phyloP scores from a whole-genome alignment of 2,888 invertebrate species.

The Pherbina coryleti region DNA sequence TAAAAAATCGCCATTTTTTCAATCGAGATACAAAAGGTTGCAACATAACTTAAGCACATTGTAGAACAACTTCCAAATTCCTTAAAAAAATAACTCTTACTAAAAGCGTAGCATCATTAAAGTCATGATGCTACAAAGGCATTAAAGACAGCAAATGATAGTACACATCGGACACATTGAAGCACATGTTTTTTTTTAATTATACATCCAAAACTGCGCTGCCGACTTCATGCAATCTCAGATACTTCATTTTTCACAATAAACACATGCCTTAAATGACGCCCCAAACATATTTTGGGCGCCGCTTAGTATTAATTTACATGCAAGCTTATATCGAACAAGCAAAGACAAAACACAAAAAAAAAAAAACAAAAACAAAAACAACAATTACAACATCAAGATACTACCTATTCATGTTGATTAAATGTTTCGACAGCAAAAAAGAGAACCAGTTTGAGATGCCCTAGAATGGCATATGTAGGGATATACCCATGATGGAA shows the following conservation, averaged over 20 bases:
- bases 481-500: background rate
- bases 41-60: too few relatives aligned
- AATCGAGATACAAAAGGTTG: too few relatives aligned
- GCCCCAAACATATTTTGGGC: background rate
- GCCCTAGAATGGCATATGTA: background rate
- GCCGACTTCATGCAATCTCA: background rate
- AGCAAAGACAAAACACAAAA: background rate
- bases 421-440: constrained; percentile 1
- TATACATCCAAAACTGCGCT: background rate
- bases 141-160: too few relatives aligned
- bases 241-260: background rate
- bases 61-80: too few relatives aligned
- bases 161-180: too few relatives aligned
- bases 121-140: too few relatives aligned
- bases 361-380: background rate
- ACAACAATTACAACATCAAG: background rate
- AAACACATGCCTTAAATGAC: background rate
- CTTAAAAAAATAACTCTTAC: too few relatives aligned
- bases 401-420: background rate
- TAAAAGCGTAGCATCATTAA: too few relatives aligned
- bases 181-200: background rate
- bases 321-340: background rate
- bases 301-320: background rate
- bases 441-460: background rate
- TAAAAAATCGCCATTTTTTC: too few relatives aligned